Percentiles rank a stretch among this genome's conserved stretches.
These are phyloP conservation scores for Lithophane socia DNA, from an alignment of 2,888 invertebrate genomes.

Conservation along the genomic window DNA sequence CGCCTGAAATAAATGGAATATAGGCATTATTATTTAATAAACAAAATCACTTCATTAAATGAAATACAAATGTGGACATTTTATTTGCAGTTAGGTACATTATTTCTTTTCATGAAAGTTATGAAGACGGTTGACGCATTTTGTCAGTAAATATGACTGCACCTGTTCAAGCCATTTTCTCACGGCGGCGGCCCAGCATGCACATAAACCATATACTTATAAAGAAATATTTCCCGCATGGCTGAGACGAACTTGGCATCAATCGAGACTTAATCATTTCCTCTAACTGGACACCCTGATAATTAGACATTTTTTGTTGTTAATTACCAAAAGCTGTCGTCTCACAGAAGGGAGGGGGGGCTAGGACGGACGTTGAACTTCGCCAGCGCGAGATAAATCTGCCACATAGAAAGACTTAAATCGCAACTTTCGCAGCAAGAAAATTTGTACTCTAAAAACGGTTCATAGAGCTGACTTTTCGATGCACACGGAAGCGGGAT, in stretches of 20 bases:
- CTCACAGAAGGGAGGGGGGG: slow-evolving; percentile 72
- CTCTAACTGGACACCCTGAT: slow-evolving; percentile 76
- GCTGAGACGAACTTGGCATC: slow-evolving; percentile 28
- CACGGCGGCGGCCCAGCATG: not conserved
- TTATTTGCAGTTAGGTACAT: not conserved
- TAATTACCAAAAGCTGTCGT: slow-evolving; percentile 86
- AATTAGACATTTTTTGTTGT: slow-evolving; percentile 80
- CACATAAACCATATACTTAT: slow-evolving; percentile 25
- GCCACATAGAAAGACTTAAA: slow-evolving; percentile 71
- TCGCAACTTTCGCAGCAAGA: slow-evolving; percentile 56
- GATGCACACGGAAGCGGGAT: slow-evolving; percentile 80
- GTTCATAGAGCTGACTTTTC: slow-evolving; percentile 70
- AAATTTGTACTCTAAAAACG: slow-evolving; percentile 70
- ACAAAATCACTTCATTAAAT: not conserved
- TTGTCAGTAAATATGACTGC: slow-evolving; percentile 19
- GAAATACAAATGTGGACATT: not conserved
- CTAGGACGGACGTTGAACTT: slow-evolving; percentile 89
- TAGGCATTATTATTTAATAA: not conserved
- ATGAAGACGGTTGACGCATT: slow-evolving; percentile 20
- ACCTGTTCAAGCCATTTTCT: slow-evolving; percentile 31
- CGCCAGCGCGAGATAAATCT: slow-evolving; percentile 72
- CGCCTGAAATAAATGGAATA: too few relatives aligned
- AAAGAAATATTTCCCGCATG: slow-evolving; percentile 22
- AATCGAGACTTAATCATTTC: slow-evolving; percentile 72
- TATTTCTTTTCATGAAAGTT: not conserved